Percentiles rank a stretch among this genome's conserved stretches.
These are phyloP conservation scores for Apotomis turbidana DNA, from an alignment of 2,888 invertebrate genomes.

Conservation along the genomic window DNA sequence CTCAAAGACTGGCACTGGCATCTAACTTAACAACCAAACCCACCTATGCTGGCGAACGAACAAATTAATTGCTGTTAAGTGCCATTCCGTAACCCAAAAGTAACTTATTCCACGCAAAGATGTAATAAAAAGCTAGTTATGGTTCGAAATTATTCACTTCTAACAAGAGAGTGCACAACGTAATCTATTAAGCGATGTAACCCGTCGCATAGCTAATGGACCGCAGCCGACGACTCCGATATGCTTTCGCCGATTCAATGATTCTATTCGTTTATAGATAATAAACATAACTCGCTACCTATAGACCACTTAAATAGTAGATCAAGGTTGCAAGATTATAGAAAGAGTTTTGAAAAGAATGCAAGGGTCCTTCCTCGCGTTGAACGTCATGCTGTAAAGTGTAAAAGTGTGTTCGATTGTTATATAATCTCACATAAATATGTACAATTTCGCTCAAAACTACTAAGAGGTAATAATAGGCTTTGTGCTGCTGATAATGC, in stretches of 20 bases:
- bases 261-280: constrained; percentile 39
- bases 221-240: constrained; percentile 60
- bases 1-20: too few species aligned
- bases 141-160: constrained; percentile 9
- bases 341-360: too few species aligned
- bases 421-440: too few species aligned
- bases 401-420: too few species aligned
- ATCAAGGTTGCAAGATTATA: too few species aligned
- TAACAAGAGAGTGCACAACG: constrained; percentile 36
- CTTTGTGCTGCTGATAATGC: too few species aligned
- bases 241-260: constrained; percentile 65
- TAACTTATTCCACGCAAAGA: constrained; percentile 8
- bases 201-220: constrained; percentile 58
- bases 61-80: not conserved
- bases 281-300: not conserved
- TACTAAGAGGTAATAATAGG: too few species aligned
- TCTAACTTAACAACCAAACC: too few species aligned
- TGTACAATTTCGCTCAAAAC: too few species aligned
- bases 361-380: too few species aligned
- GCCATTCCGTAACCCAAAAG: constrained; percentile 5
- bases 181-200: constrained; percentile 35
- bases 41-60: not conserved
- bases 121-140: constrained; percentile 25
- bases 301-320: too few species aligned
- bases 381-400: too few species aligned